Base-by-base conservation (phyloP, 2,888 invertebrate genomes). In the Globia sparganii region DNA sequence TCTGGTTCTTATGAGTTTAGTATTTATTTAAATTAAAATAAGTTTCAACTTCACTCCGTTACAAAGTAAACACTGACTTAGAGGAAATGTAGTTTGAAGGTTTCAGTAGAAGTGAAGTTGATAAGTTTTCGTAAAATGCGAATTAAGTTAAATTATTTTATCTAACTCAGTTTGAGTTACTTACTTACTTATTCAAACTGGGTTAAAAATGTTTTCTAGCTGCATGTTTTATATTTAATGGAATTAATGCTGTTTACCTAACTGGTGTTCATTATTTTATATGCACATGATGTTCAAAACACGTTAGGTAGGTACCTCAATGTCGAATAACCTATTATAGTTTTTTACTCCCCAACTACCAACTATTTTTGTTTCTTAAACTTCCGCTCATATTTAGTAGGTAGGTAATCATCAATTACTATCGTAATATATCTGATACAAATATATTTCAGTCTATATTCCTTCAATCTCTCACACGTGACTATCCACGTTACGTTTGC, bases 1-100 rank as follows among this genome's bases (percentile, higher is more conserved):
- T 61, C 15, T 37, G 11, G 34, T 34, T 53, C 28, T 43, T 68
- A 46, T 28, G 21, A 40, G 46, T 73, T 49, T 67, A 65, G 83
- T 64, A 43, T 49, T 62, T 61, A 84, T 66, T 84, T 84, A 61
- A 79, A 80, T 80, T 59, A 49, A 79, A 80, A 72, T 59, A 49
- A 65, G 59, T 83, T 78, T 70, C 49, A 68, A 58, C n/a, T 70
- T 78, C 46, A 53, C 43, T 82, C 5, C 15, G 25, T 65, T 69
- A 65, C 37, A 65, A 78, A 80, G 70, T 70, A 69, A 2, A 69
- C 43, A 43, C 40, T 13, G 64, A 21, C 37, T 64, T 46, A 53
- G 18, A 59, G 34, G 15, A 73, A 79, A 84, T 62, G 37, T 68
- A 79, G 72, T 58, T 43, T 80, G 28, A 77, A 43, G 21, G n/a